phyloP scores from a whole-genome alignment of 2,797 vertebrate genomes.

The Phoebastria nigripes region DNA sequence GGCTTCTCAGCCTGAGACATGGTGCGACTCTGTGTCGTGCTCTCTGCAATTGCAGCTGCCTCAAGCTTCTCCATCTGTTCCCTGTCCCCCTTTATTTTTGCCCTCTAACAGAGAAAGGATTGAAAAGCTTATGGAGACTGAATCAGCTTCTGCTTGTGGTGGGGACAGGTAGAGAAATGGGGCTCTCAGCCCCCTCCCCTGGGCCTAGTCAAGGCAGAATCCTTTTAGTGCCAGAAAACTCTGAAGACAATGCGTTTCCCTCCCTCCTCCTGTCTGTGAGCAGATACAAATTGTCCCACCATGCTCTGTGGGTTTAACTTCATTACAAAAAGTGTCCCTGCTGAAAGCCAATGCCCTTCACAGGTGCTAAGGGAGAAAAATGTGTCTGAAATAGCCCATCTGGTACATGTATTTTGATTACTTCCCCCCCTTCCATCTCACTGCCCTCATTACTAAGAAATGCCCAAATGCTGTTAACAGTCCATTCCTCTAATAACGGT shows the following conservation, averaged over 20 bases:
- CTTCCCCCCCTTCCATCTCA: neutral
- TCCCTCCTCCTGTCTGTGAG: neutral
- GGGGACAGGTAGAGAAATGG: neutral
- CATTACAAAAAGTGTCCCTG: conserved; percentile 23
- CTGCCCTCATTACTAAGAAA: conserved; percentile 14
- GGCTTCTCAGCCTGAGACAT: neutral
- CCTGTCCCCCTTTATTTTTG: neutral
- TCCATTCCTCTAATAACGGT: neutral
- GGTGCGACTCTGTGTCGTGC: neutral
- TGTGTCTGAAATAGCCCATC: conserved; percentile 31
- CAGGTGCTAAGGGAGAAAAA: conserved; percentile 48
- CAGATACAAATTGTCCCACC: neutral
- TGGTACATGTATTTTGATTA: neutral
- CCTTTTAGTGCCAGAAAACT: neutral
- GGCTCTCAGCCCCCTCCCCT: neutral
- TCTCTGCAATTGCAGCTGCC: neutral
- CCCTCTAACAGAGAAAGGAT: neutral
- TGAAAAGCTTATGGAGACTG: neutral
- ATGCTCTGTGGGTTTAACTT: conserved; percentile 16
- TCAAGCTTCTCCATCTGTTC: neutral
- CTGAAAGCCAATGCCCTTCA: conserved; percentile 40
- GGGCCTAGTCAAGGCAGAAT: neutral
- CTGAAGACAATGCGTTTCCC: neutral
- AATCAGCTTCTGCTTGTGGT: neutral
- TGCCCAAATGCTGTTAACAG: conserved; percentile 20